Evolutionary conservation across 64 coral and sea anemone species (phyloP), one percentile per base, ranked within the genome.

Genomic region (Anthopleura sola): DNA sequence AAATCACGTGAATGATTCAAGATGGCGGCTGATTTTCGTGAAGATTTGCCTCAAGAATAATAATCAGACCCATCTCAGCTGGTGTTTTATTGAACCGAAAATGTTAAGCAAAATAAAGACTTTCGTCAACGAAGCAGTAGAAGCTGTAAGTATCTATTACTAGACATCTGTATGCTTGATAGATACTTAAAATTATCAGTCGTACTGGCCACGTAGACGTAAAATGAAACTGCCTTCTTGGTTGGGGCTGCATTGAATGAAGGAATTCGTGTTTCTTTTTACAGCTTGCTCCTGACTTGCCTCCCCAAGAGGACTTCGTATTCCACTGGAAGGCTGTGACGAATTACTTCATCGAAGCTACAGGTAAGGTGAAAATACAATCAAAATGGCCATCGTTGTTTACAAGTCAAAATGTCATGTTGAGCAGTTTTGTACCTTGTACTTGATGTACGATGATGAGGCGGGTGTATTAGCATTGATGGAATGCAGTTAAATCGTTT

Each of bases 261-360:
- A 53, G 15, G 32, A 74, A 50, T 76, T 80, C 86, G 60, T 54
- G 84, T 18, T 84, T 15, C n/a, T n/a, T 68, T 89, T 48, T 81
- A 66, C 84, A 99, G 96, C 90, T 99, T 78, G 96, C 96, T 81
- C 92, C 96, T 20, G 96, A 99, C 32, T 69, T 98, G 9, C 92
- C 92, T 56, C 93, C 87, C 40, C 96, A 99, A 90, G 96, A 94
- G 68, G 89, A 84, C 14, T 99, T 99, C 84, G 92, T 99, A 24
- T 99, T 94, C 75, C 90, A 99, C 83, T 99, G 96, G 96, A 99
- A 94, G 86, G 89, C 96, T 39, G 88, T 99, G 66, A 99, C 96
- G 53, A 99, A 94, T 60, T 99, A 99, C 64, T 99, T 99, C 28
- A 99, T 99, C 53, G 92, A 99, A 87, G 93, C 96, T 15, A 99